These are phyloP conservation scores for Solenodon paradoxus DNA, from an alignment of 2,113 vertebrate genomes.

Conservation along the genomic window DNA sequence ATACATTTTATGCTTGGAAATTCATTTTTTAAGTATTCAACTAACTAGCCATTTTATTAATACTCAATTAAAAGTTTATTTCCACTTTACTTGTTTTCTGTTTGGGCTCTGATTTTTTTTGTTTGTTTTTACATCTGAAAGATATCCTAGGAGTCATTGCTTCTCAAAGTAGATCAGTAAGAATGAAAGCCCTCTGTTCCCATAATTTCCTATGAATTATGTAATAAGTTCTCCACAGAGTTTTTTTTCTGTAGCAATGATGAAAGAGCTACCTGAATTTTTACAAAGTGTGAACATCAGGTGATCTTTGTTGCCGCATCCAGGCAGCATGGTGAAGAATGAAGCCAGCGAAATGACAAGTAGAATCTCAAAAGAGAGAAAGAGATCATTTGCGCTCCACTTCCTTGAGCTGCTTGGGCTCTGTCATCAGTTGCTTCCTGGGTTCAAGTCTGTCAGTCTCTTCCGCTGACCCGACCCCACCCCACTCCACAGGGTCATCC, in stretches of 20 bases:
- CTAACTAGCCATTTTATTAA: neutral
- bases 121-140: constrained; percentile 17
- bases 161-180: neutral
- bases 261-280: neutral
- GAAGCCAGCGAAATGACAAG: neutral
- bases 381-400: neutral
- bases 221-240: neutral
- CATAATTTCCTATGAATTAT: neutral
- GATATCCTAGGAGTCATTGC: neutral
- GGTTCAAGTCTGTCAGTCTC: neutral
- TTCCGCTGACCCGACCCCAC: neutral
- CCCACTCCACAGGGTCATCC: neutral
- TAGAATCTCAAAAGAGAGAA: neutral
- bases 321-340: neutral
- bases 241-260: neutral
- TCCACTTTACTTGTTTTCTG: neutral
- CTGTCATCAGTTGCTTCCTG: neutral
- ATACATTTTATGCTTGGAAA: neutral
- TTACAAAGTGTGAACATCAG: neutral
- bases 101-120: too few relatives aligned
- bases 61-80: neutral
- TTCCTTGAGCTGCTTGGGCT: neutral
- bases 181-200: neutral
- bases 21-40: neutral
- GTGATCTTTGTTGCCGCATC: neutral